These are phyloP conservation scores for Taeniopygia guttata DNA, from an alignment of 2,797 vertebrate genomes.

Conservation along the genomic window DNA sequence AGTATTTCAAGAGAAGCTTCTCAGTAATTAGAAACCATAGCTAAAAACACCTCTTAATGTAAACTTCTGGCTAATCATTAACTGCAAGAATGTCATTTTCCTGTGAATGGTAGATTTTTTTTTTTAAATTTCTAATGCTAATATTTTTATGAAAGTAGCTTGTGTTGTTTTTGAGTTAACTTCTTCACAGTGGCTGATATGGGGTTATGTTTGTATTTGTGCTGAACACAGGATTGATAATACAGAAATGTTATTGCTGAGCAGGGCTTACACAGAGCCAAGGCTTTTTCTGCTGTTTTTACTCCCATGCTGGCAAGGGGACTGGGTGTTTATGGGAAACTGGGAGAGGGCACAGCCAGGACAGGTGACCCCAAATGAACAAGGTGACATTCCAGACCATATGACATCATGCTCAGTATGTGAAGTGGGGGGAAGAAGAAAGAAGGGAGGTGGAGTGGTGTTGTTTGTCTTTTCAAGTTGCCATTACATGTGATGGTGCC, in stretches of 20 bases:
- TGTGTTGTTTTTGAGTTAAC: not conserved
- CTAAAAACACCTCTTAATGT: constrained; percentile 38
- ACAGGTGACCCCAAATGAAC: not conserved
- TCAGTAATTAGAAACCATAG: constrained; percentile 43
- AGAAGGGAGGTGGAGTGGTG: not conserved
- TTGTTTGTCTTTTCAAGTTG: not conserved
- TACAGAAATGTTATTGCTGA: not conserved
- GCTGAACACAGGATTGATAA: not conserved
- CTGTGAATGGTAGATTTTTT: not conserved
- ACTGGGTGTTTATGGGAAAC: not conserved
- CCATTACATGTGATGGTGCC: not conserved
- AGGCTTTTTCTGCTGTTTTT: not conserved
- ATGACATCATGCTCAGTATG: not conserved
- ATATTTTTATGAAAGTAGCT: not conserved
- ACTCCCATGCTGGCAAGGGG: rapidly evolving
- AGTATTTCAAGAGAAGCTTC: constrained; percentile 38
- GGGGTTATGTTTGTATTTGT: not conserved
- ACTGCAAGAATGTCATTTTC: not conserved
- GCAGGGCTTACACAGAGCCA: not conserved
- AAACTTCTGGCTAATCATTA: constrained; percentile 47
- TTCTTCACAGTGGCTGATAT: not conserved
- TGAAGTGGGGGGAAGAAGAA: not conserved
- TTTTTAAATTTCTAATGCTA: not conserved
- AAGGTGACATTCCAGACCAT: not conserved
- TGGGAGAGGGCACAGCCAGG: not conserved